Evolutionary conservation across 2,888 invertebrate genomes (phyloP).

Genomic region (Protodeltote pygarga): DNA sequence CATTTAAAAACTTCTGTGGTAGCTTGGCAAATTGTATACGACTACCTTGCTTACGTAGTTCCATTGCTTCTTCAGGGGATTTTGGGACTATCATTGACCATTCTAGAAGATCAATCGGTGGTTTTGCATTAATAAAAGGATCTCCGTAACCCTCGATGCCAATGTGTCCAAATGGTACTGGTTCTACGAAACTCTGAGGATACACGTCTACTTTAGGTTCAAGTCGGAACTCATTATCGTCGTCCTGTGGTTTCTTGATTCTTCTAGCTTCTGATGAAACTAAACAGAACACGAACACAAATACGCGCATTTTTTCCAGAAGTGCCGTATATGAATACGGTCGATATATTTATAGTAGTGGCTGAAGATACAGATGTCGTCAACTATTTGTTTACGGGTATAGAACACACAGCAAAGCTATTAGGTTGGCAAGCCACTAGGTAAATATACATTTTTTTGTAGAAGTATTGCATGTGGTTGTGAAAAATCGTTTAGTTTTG

Average conservation of each 20-base stretch:
- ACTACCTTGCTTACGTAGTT: slow-evolving; percentile 16
- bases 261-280: slow-evolving; percentile 35
- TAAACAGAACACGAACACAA: slow-evolving; percentile 42
- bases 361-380: slow-evolving; percentile 11
- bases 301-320: slow-evolving; percentile 51
- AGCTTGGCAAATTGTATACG: slow-evolving; percentile 2
- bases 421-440: too few relatives aligned
- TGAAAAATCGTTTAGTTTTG: too few relatives aligned
- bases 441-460: too few relatives aligned
- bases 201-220: slow-evolving; percentile 4
- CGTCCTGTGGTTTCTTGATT: not conserved
- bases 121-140: slow-evolving; percentile 31
- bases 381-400: slow-evolving; percentile 14
- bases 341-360: slow-evolving; percentile 18
- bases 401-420: too few relatives aligned
- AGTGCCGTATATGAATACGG: slow-evolving; percentile 1
- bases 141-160: slow-evolving; percentile 57
- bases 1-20: slow-evolving; percentile 1
- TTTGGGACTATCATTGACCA: slow-evolving; percentile 31
- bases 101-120: slow-evolving; percentile 54
- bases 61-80: slow-evolving; percentile 25
- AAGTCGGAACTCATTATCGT: not conserved
- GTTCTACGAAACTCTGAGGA: slow-evolving; percentile 18
- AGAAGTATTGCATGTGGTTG: too few relatives aligned
- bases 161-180: slow-evolving; percentile 65